Evolutionary conservation across 2,113 vertebrate species (phyloP), one percentile per base, ranked within the genome.

Genomic region (Elaphurus davidianus): DNA sequence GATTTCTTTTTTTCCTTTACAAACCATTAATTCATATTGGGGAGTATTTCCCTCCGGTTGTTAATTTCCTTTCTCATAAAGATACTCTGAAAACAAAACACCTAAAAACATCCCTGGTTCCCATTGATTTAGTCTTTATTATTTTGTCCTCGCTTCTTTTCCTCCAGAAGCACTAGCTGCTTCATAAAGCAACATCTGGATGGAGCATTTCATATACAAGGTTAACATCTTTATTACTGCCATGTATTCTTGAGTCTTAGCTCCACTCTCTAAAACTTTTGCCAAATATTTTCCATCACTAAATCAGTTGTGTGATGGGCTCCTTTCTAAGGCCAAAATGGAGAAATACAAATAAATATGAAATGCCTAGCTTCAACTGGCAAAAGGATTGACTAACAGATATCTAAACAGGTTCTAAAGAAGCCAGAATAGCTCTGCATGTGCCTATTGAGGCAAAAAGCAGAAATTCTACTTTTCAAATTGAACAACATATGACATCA

Each of bases 401-500:
- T 97, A 97, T 97, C 95, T 94, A 25, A 30, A 87, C 57, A 76
- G 43, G 54, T 64, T 98, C 98, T 97, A 96, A 96, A 97, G 97
- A 97, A 94, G 91, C 92, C 98, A 64, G 0, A 78, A 94, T 76
- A 90, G 98, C 95, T 98, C 90, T 98, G 55, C 25, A 45, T 54
- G 55, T 30, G 40, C 57, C 74, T 91, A 97, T 47, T 96, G 97
- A 98, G 97, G 96, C 92, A 98, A 98, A 98, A 52, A 98, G 97
- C 71, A 98, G 90, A 98, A 98, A 98, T 94, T 95, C 90, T 97
- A 94, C 97, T 98, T 98, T 98, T 98, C 93, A 97, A 96, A 98
- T 85, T 98, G 96, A 98, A 98, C 97, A 98, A 98, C 95, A 98
- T 94, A 96, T 96, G 96, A 97, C 97, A 97, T 11, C 57, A 76